Evolutionary conservation across 2,797 vertebrate species (phyloP).

Genomic region (Prunella strophiata): DNA sequence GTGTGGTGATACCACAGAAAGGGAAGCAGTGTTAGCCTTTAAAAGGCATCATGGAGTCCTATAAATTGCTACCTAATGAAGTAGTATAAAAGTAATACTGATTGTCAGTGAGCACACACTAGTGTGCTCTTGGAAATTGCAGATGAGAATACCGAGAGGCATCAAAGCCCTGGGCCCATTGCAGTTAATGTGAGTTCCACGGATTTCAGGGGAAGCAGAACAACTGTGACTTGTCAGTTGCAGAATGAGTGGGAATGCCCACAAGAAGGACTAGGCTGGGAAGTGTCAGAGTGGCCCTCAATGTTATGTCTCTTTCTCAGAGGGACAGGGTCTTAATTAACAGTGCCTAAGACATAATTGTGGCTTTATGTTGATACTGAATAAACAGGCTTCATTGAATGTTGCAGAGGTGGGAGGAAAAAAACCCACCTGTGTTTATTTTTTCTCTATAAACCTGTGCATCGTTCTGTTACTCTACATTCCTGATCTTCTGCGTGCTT

Average conservation of each 20-base stretch:
- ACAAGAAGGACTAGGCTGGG: background rate
- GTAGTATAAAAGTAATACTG: background rate
- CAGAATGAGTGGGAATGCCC: background rate
- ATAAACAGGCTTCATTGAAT: background rate
- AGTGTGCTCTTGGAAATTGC: background rate
- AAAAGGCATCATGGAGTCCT: background rate
- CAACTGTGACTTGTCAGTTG: background rate
- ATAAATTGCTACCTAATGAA: background rate
- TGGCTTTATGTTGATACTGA: background rate
- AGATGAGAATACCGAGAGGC: background rate
- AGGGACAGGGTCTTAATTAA: background rate
- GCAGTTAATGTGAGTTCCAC: background rate
- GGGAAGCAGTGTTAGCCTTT: background rate
- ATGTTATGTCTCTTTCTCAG: background rate
- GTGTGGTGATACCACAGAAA: background rate
- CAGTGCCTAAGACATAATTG: background rate
- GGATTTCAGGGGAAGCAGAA: background rate
- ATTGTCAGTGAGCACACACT: background rate
- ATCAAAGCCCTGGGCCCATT: no score
- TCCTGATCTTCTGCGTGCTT: fast-evolving
- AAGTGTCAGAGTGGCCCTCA: background rate
- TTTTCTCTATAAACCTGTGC: background rate
- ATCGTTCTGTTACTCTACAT: background rate
- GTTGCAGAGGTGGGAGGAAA: background rate
- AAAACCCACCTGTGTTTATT: background rate